phyloP scores from a whole-genome alignment of 2,113 vertebrate species.

The Elaphurus davidianus region DNA sequence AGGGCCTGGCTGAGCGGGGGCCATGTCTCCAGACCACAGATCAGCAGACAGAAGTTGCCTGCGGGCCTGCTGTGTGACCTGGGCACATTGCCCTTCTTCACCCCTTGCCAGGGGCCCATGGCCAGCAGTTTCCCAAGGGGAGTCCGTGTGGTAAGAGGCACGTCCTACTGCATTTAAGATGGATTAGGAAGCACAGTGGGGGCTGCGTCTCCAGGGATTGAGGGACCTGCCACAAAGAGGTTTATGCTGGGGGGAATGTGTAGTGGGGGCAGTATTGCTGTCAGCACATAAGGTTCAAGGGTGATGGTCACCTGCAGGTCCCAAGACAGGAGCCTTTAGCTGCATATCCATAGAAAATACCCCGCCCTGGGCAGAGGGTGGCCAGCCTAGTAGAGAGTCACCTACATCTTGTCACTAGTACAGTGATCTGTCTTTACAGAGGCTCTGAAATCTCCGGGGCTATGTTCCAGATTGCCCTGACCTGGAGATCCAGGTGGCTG shows the following conservation, averaged over 20 bases:
- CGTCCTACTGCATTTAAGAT: background rate
- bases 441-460: background rate
- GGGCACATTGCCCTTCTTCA: rapidly evolving
- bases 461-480: background rate
- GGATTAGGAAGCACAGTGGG: background rate
- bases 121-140: background rate
- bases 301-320: background rate
- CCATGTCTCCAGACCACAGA: background rate
- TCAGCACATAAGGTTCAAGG: background rate
- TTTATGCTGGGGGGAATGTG: background rate
- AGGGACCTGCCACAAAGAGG: background rate
- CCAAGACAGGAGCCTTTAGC: background rate
- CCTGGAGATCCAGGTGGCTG: background rate
- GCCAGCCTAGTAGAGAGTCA: background rate
- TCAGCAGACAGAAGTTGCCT: background rate
- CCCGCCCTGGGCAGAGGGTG: background rate
- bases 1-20: background rate
- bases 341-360: background rate
- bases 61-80: background rate
- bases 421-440: background rate
- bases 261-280: background rate
- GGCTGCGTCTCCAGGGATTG: background rate
- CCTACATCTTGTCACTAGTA: background rate
- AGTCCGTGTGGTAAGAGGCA: background rate
- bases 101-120: background rate